Base-by-base conservation (phyloP, 2,113 vertebrate genomes). In the Bettongia penicillata region DNA sequence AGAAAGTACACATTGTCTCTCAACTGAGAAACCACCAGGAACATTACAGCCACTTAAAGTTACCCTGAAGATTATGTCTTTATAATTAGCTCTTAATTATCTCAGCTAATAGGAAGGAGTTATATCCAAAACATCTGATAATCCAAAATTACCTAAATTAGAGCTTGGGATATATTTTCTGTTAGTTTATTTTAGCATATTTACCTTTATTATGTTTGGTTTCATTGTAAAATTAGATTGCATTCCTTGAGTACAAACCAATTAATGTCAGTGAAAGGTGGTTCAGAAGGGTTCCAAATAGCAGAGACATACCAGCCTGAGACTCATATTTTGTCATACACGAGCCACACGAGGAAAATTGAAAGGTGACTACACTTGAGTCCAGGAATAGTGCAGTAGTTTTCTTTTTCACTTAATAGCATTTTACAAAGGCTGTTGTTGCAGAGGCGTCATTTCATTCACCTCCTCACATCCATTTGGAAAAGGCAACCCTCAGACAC, bases 171-270 rank as follows among this genome's bases (percentile, higher is more conserved):
- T 37, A 47, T 48, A 37, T 89, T 94, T 93, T 68, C 14, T 84
- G 23, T 53, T 53, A 24, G 52, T 92, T 61, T 49, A 23, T 8
- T 61, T 24, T 90, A 53, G 31, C 37, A 90, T 22, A 91, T 92
- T 93, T 94, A 52, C 91, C 93, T 94, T 90, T 90, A 89, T 90
- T 55, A 31, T 31, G 22, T 91, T 94, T 94, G 9, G 57, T 10
- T 26, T 47, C 77, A 24, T 57, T 49, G 19, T 47, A 89, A 91
- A 19, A 57, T 93, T 55, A 91, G 52, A 28, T 68, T 91, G 51
- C 89, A 53, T 84, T 93, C 91, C 90, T 90, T 28, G 31, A 48
- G 53, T 49, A 90, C 89, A 95, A 12, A 11, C 9, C 91, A 51
- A 90, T 93, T 16, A n/a, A 89, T 19, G 52, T 26, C 37, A 52